Base-by-base conservation (phyloP, 1,140 invertebrate genomes). In the Drosophila nasuta region DNA sequence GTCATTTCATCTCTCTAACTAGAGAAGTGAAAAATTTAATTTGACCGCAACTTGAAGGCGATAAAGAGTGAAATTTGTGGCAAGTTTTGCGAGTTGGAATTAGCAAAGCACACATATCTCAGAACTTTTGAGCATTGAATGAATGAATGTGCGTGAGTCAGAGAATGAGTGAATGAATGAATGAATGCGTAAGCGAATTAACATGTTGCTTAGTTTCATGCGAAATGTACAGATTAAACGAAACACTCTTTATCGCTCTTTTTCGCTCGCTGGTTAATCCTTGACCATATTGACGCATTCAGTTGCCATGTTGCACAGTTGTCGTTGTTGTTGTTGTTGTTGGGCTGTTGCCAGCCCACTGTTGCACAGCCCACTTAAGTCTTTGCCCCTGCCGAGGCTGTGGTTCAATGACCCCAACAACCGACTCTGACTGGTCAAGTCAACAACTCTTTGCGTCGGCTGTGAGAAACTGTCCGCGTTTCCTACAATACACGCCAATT, bases 11-110 rank as follows among this genome's bases (percentile, higher is more conserved):
- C 20, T 25, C 20, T 25, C 20, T 25, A 82, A 77, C 77, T 79
- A 45, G 80, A 52, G 49, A 68, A 81, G 64, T 54, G 56, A 79
- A 77, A 75, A 72, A 82, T 83, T 77, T 77, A 80, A 88, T 82
- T 82, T 71, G 57, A 57, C 65, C 49, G 6, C 38, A 57, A 66
- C 59, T 76, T 8, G 35, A 25, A 58, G 67, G 66, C 54, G 62
- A 73, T 78, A 71, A 75, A 78, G 33, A 79, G 46, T 10, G 59
- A 41, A 78, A 83, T 78, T 86, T 77, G 68, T 77, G 48, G 54
- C 43, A 41, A 20, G 43, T 48, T 25, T 54, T 57, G n/a, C 17
- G 2, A 3, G 10, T 7, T 41, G 33, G 30, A 68, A 51, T 41
- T 41, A 43, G 49, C 54, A 7, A 41, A 68, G 28, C 65, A 41